phyloP scores from a whole-genome alignment of 1,140 invertebrate genomes.

The Drosophila kurseongensis region DNA sequence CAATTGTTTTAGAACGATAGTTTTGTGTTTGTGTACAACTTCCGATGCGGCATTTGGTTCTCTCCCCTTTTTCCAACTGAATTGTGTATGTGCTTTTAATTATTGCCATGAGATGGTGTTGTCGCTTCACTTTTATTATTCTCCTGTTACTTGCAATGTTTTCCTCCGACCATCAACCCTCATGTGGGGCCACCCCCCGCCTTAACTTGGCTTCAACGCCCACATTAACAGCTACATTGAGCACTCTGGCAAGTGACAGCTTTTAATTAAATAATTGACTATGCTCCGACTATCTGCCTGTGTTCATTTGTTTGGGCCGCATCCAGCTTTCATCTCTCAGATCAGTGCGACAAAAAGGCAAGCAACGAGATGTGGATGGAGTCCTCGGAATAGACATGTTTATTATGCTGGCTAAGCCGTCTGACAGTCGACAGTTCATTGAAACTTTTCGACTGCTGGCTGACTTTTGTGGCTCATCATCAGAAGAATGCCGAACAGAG shows the following conservation, averaged over 20 bases:
- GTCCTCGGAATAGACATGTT: slow-evolving; percentile 28
- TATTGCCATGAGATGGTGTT: slow-evolving; percentile 57
- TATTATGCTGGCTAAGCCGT: slow-evolving; percentile 57
- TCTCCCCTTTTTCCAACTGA: slow-evolving; percentile 24
- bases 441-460: slow-evolving; percentile 43
- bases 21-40: not conserved
- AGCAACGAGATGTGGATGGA: slow-evolving; percentile 15
- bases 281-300: slow-evolving; percentile 22
- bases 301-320: slow-evolving; percentile 28
- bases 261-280: slow-evolving; percentile 81
- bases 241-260: slow-evolving; percentile 60
- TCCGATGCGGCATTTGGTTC: slow-evolving; percentile 18
- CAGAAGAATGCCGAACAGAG: slow-evolving; percentile 3
- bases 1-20: not conserved
- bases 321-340: slow-evolving; percentile 58
- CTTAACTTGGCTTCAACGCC: slow-evolving; percentile 32
- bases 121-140: slow-evolving; percentile 47
- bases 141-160: slow-evolving; percentile 31
- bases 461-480: slow-evolving; percentile 28
- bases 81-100: slow-evolving; percentile 69
- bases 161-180: not conserved
- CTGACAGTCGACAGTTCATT: slow-evolving; percentile 50
- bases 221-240: slow-evolving; percentile 53
- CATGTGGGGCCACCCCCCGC: slow-evolving; percentile 1
- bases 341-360: slow-evolving; percentile 28